Conservation (phyloP, 2,113 vertebrate species). For the Corythaixoides concolor region DNA sequence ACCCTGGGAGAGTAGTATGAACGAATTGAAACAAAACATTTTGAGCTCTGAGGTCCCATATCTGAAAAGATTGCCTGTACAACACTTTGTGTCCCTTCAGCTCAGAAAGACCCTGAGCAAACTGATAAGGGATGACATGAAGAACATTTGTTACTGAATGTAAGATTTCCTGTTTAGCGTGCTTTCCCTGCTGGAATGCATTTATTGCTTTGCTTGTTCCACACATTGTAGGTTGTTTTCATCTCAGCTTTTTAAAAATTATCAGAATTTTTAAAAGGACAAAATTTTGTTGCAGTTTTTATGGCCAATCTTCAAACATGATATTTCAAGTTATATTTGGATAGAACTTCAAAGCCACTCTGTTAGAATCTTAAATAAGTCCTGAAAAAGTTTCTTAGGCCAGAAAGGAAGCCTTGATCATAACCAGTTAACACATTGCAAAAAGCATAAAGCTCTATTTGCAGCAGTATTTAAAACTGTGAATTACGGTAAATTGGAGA, state of each 20-base stretch:
- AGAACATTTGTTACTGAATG: neutral
- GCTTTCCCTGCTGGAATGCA: neutral
- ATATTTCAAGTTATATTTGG: neutral
- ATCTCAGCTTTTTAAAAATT: neutral
- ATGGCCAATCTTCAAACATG: neutral
- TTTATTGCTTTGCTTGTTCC: constrained; percentile 4
- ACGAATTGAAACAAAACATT: neutral
- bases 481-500: neutral
- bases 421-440: neutral
- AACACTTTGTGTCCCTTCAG: neutral
- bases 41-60: neutral
- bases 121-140: neutral
- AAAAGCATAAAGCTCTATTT: neutral
- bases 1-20: neutral
- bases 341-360: neutral
- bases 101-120: neutral
- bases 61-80: neutral
- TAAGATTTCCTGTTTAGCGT: neutral
- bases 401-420: neutral
- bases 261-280: neutral
- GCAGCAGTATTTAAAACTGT: neutral
- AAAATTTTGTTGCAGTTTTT: neutral
- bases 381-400: neutral
- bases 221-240: neutral
- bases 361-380: neutral